A percentile compares a stretch with the other conserved stretches of the same genome.
These are phyloP conservation scores for Chiloscyllium punctatum DNA, from an alignment of 2,797 vertebrate species.

Conservation along the genomic window DNA sequence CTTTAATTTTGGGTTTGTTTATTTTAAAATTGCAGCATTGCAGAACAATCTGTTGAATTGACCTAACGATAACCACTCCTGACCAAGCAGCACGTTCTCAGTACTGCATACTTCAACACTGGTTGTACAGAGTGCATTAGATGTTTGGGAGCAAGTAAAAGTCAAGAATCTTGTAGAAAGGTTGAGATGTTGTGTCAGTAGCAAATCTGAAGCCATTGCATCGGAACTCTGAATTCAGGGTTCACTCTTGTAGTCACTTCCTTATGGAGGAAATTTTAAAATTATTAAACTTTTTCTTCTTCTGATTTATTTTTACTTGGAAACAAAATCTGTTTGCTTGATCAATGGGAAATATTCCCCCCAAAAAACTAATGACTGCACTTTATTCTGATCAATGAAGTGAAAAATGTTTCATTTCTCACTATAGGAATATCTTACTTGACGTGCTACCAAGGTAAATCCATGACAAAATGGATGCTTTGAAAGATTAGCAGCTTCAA, in stretches of 20 bases:
- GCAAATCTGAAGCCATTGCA: background rate
- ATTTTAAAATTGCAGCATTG: background rate
- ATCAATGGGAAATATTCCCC: background rate
- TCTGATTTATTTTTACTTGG: background rate
- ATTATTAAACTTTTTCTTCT: background rate
- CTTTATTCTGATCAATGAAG: background rate
- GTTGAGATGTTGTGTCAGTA: too few species aligned
- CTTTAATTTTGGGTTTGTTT: background rate
- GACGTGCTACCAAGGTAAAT: background rate
- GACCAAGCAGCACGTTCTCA: background rate
- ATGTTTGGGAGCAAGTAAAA: background rate
- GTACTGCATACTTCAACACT: background rate
- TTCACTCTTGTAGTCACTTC: background rate
- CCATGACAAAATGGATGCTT: background rate
- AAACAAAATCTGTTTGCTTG: background rate
- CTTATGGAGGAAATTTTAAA: background rate
- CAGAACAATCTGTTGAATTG: background rate
- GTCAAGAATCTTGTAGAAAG: background rate
- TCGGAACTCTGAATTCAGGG: background rate
- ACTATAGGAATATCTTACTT: background rate
- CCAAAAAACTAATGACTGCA: background rate
- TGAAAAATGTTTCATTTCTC: conserved; percentile 25
- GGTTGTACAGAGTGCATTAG: background rate
- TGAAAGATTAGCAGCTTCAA: background rate
- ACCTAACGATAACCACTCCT: background rate